phyloP scores from a whole-genome alignment of 2,113 vertebrate species.

The Pelecanus crispus region DNA sequence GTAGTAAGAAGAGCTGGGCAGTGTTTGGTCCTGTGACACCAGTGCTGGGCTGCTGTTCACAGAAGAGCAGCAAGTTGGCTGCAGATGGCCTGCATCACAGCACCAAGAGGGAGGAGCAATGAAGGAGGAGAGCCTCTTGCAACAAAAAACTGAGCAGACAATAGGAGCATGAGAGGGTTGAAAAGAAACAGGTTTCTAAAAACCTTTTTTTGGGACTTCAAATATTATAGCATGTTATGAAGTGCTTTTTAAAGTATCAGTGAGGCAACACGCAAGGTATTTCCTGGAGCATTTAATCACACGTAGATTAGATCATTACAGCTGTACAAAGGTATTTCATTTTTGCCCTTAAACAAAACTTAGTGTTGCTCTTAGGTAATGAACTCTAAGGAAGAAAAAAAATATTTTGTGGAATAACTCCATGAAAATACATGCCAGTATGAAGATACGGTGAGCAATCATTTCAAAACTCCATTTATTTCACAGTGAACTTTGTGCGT shows the following conservation, averaged over 20 bases:
- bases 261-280: not conserved
- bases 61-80: not conserved
- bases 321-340: not conserved
- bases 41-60: not conserved
- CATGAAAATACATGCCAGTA: not conserved
- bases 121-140: not conserved
- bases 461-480: constrained; percentile 33
- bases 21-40: not conserved
- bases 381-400: not conserved
- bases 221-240: not conserved
- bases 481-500: not conserved
- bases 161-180: not conserved
- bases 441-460: not conserved
- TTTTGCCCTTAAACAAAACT: not conserved
- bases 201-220: not conserved
- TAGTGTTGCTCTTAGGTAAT: not conserved
- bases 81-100: not conserved
- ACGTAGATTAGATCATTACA: constrained; percentile 18
- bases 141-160: not conserved
- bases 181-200: not conserved
- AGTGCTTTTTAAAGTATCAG: not conserved
- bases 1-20: not conserved
- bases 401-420: not conserved
- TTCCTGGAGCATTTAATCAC: constrained; percentile 8
- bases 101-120: not conserved